Conservation (phyloP, 2,113 vertebrate genomes). For the Phyllopteryx taeniolatus region DNA sequence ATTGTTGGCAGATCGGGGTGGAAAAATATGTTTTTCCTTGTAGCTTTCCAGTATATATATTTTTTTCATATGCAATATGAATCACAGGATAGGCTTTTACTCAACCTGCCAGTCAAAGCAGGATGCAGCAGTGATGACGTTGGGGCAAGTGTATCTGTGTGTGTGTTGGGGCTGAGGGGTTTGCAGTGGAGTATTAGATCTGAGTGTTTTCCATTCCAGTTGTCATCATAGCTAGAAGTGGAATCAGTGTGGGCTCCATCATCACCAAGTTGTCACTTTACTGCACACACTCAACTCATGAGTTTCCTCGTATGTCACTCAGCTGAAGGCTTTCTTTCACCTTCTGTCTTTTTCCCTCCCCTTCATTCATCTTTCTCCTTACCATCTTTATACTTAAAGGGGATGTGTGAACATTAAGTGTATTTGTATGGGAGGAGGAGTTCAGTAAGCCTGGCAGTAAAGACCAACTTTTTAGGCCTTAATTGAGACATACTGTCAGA, state of each 20-base stretch:
- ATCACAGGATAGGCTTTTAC: background rate
- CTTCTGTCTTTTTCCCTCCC: constrained; percentile 38
- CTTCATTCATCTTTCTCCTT: constrained; percentile 45
- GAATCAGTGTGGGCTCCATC: constrained; percentile 16
- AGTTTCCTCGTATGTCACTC: constrained; percentile 47
- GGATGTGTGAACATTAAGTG: constrained; percentile 32
- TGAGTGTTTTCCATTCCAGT: constrained; percentile 58
- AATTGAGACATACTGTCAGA: constrained; percentile 99
- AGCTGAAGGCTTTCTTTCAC: constrained; percentile 41
- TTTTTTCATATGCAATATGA: too few relatives aligned
- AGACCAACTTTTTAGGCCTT: constrained; percentile 77
- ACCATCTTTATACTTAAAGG: constrained; percentile 41
- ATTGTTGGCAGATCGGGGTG: too few relatives aligned
- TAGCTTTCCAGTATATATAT: too few relatives aligned
- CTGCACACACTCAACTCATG: constrained; percentile 26
- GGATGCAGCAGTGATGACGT: constrained; percentile 8
- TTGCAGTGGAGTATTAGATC: constrained; percentile 27
- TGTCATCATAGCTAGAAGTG: constrained; percentile 41
- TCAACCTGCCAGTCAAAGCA: constrained; percentile 21
- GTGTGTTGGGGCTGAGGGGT: background rate
- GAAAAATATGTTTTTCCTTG: too few relatives aligned
- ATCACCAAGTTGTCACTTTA: constrained; percentile 63
- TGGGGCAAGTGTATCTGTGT: background rate
- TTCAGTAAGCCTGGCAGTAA: constrained; percentile 81
- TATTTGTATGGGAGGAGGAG: constrained; percentile 76